Percentiles rank a stretch among this genome's conserved stretches.
Evolutionary conservation across 2,888 invertebrate species (phyloP).

Genomic region (Drosophila falleni): DNA sequence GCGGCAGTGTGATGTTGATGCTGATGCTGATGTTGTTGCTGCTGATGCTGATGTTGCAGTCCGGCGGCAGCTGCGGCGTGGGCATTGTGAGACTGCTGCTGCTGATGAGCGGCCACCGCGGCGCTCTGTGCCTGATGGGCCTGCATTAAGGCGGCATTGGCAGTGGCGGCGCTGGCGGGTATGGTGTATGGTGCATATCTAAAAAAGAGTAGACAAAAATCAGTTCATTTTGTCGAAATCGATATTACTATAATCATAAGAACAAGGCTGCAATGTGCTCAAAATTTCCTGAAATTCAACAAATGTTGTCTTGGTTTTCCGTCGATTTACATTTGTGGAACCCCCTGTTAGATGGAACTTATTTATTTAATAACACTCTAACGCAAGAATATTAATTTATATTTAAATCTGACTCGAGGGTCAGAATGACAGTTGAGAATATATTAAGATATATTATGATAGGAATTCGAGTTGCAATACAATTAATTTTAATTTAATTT

Average conservation of each 20-base stretch:
- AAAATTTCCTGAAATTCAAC: background rate
- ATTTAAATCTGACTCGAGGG: no score
- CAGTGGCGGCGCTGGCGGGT: conserved; percentile 86
- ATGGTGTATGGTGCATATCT: conserved; percentile 89
- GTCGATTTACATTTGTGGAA: no score
- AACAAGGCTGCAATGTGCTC: background rate
- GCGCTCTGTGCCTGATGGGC: conserved; percentile 80
- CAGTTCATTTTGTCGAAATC: background rate
- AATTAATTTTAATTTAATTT: no score
- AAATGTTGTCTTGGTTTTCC: no score
- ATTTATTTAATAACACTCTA: no score
- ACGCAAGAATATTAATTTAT: no score
- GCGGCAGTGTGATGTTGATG: conserved; percentile 66
- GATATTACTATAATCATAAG: background rate
- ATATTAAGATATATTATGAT: no score
- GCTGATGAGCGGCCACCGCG: conserved; percentile 82
- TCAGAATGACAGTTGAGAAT: no score
- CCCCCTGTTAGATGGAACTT: no score
- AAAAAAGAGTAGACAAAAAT: background rate
- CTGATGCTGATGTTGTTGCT: conserved; percentile 72
- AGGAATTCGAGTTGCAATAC: no score
- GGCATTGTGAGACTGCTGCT: conserved; percentile 67
- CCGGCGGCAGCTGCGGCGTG: conserved; percentile 68
- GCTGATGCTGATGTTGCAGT: conserved; percentile 82
- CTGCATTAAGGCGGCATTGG: conserved; percentile 86